phyloP scores from a whole-genome alignment of 2,797 vertebrate species.

The Rhinophrynus dorsalis region DNA sequence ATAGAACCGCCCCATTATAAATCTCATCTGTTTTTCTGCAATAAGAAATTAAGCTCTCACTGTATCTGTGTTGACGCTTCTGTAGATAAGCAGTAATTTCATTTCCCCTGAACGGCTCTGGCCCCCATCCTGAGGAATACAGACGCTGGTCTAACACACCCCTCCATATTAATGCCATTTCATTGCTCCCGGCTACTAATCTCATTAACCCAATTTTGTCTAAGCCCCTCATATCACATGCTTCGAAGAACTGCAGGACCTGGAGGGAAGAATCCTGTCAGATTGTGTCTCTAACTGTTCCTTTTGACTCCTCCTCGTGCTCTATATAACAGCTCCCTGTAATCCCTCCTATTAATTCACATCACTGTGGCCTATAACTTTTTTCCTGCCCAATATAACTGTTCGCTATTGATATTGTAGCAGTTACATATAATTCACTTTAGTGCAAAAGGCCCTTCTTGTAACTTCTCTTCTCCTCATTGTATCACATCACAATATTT shows the following conservation, averaged over 20 bases:
- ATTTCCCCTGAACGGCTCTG: constrained; percentile 35
- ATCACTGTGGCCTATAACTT: background rate
- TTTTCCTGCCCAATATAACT: background rate
- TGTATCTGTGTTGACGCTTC: constrained; percentile 39
- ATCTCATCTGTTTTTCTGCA: constrained; percentile 28
- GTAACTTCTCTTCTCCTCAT: no score
- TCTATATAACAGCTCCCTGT: constrained; percentile 23
- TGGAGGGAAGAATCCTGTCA: constrained; percentile 46
- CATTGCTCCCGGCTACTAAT: constrained; percentile 48
- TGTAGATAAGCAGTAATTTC: constrained; percentile 47
- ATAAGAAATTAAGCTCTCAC: constrained; percentile 39
- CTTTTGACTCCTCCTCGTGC: constrained; percentile 36
- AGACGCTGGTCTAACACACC: constrained; percentile 42
- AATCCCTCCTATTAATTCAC: constrained; percentile 17
- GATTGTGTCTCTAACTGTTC: constrained; percentile 43
- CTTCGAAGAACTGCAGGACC: constrained; percentile 42
- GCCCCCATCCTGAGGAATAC: constrained; percentile 43
- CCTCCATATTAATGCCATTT: constrained; percentile 43
- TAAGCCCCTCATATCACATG: constrained; percentile 49
- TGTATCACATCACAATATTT: no score
- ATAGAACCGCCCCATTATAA: background rate
- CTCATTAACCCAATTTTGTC: constrained; percentile 50
- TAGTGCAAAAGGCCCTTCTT: no score
- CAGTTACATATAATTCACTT: no score
- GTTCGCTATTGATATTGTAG: no score